Conservation (phyloP, 2,888 invertebrate genomes). For the Deladenus siricidicola region DNA sequence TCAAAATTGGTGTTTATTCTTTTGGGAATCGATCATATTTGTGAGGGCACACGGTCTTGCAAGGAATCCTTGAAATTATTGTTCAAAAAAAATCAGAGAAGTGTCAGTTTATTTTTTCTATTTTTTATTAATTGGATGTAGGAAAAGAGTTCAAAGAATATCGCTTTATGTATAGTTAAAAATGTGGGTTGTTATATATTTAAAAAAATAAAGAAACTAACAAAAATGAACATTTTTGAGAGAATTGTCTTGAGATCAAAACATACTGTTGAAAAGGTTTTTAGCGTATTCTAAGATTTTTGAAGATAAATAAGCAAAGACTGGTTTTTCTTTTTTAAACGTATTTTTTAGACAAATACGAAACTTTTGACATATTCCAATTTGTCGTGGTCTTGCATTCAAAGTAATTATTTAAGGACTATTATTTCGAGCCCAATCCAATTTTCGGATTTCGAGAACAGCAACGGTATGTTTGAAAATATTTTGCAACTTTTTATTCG, state of each 20-base stretch:
- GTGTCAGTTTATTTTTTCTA: background rate
- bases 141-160: too few relatives aligned
- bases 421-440: background rate
- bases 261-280: too few relatives aligned
- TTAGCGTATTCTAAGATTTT: too few relatives aligned
- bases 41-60: background rate
- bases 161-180: too few relatives aligned
- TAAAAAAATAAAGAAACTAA: too few relatives aligned
- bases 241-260: too few relatives aligned
- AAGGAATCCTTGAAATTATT: background rate
- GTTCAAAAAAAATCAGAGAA: background rate
- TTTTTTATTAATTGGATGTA: too few relatives aligned
- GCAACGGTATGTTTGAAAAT: background rate
- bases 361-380: conserved; percentile 1
- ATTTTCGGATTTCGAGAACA: background rate
- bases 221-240: too few relatives aligned
- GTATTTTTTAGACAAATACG: background rate
- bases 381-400: conserved; percentile 3
- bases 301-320: too few relatives aligned
- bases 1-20: background rate
- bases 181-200: too few relatives aligned
- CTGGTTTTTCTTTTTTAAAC: too few relatives aligned
- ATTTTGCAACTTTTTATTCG: background rate
- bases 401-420: background rate
- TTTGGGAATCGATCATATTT: background rate